Evolutionary conservation across 1,140 invertebrate species (phyloP), one percentile per base, ranked within the genome.

Genomic region (Zaprionus ghesquierei): DNA sequence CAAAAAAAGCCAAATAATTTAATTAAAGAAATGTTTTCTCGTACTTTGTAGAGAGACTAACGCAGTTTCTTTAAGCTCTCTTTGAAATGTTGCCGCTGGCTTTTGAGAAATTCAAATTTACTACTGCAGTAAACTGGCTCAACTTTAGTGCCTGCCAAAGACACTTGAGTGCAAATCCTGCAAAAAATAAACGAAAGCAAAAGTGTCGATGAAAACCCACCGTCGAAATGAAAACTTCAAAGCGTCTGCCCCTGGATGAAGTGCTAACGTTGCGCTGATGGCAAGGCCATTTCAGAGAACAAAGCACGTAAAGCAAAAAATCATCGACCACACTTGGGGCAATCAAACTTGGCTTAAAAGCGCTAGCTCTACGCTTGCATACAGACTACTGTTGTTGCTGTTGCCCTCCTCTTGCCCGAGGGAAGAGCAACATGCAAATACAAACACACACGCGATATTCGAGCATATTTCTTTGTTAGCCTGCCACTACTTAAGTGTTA

Each of bases 391-490:
- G 49, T 38, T 41, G 6, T 20, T 46, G 49, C 15, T 61, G 38
- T 31, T 38, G 10, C 20, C 35, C 9, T 15, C 33, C 13, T 23
- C 15, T 6, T 9, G 27, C 9, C 41, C 15, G 9, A 44, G 44
- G 44, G 49, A 25, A 29, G 20, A 27, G 49, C 12, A 41, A 35
- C 23, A 59, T 8, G 20, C 18, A 29, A n/a, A 55, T 5, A 56
- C 20, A 31, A 9, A 55, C 35, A 18, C 61, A 49, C 3, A 35
- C 18, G 6, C 13, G 15, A 63, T 22, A 23, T n/a, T 33, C 27
- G 50, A 68, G 50, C 66, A 75, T 70, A 75, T 64, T 75, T 75
- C 66, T 75, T 64, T 75, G 72, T 70, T 75, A 70, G 66, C 62
- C 56, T 44, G 41, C n/a, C 54, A 73, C 64, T 66, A 46, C 69